Evolutionary conservation across 1,140 invertebrate species (phyloP), one percentile per base, ranked within the genome.

Genomic region (Orius laevigatus): DNA sequence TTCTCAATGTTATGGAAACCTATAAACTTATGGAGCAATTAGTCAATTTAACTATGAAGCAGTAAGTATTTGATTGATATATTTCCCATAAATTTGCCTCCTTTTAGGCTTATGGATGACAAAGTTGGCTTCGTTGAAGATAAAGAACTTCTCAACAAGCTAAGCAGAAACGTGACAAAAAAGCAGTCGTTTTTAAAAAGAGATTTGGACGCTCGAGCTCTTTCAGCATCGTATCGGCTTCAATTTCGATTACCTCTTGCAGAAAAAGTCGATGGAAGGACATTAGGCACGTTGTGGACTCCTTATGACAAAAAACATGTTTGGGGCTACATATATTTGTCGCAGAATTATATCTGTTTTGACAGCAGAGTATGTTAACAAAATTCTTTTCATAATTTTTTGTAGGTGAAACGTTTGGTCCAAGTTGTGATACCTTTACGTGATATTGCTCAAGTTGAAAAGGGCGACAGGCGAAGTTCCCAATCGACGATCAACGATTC

Each of bases 11-110:
- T 61, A 75, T 73, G 35, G 91, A 98, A 64, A 90, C 90, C 1
- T 95, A 84, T 66, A 71, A 74, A 36, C 63, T 97, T 48, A 94
- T 96, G 79, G 81, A 92, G 59, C 93, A 97, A 66, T 68, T 98
- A 33, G 87, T 88, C 40, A 96, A 97, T 69, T 79, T 97, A 67
- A 92, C 92, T 38, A 94, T 97, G 78, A 91, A 91, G 76, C 82
- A 90, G 76, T 79, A 66, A 67, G 72, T 48, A 25, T 54, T 38
- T 34, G 16, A 46, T 14, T 48, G 6, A 46, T 43, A 18, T 46
- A 10, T 6, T 15, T 19, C n/a, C n/a, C n/a, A n/a, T n/a, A n/a
- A n/a, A n/a, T 42, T 42, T 16, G 4, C 4, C 3, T 19, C 57
- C 55, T 68, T 66, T 49, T 42, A 82, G 80, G 55, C 68, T 91